Base-by-base conservation (phyloP, 2,113 vertebrate species). In the Tragelaphus strepsiceros region DNA sequence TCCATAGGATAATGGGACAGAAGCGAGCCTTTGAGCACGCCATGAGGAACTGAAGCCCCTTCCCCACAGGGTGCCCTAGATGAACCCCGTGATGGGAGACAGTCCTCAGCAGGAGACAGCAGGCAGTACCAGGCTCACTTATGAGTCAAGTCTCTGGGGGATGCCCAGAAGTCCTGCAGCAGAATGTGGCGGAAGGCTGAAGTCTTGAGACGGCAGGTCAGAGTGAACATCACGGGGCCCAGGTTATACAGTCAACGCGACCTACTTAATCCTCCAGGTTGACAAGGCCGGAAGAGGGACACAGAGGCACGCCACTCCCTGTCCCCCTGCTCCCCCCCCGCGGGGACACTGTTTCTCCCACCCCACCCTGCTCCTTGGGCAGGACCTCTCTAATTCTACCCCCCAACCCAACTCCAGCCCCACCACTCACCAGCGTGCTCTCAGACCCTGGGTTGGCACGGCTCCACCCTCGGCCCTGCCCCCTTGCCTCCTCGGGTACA, bases 401-500 rank as follows among this genome's bases (percentile, higher is more conserved):
- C 53, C 51, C 61, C 54, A 12, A 28, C 61, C n/a, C 26, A 3
- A 59, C n/a, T 35, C 26, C 22, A 30, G 1, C 32, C 58, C n/a
- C 77, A 59, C 16, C 11, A n/a, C 77, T 35, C 58, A n/a, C 74
- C 30, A 30, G 94, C 6, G 28, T 30, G 78, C 17, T 24, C 83
- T 58, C 51, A 84, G 71, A 39, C 22, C 22, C 91, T 59, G 86
- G 93, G n/a, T 8, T 81, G 19, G 51, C 85, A 97, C 59, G 77
- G 10, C 3, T 64, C 77, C 61, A 43, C 22, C 80, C 24, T 28
- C 64, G 30, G 59, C 26, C 67, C 61, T 7, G 16, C 9, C 12
- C 49, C 81, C 46, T 62, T 54, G 7, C 11, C 53, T n/a, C 62
- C 53, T 26, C 32, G 10, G 6, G 56, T 17, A 54, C 24, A 97